These are phyloP conservation scores for Nematostella vectensis DNA, from an alignment of 92 coral and sea anemone species.

Conservation along the genomic window DNA sequence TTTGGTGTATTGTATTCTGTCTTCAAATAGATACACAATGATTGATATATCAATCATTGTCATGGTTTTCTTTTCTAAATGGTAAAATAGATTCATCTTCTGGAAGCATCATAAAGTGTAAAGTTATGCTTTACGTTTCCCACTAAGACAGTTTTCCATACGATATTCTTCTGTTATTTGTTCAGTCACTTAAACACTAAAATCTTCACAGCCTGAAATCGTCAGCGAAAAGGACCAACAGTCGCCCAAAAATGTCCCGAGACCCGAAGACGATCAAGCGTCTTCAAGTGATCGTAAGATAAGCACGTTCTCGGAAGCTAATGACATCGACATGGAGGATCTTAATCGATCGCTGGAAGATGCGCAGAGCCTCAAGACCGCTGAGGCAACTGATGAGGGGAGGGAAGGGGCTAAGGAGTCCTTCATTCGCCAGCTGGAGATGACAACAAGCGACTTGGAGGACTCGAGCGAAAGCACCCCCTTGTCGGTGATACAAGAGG, in stretches of 20 bases:
- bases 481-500: constrained; percentile 88
- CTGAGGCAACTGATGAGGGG: neutral
- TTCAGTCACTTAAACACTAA: no score
- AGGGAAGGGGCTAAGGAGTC: constrained; percentile 25
- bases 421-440: constrained; percentile 48
- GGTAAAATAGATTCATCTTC: no score
- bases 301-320: constrained; percentile 37
- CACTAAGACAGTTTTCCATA: no score
- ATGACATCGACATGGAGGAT: constrained; percentile 69
- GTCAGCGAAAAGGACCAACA: no score
- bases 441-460: constrained; percentile 73
- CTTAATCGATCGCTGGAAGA: constrained; percentile 39
- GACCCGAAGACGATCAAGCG: constrained; percentile 11
- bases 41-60: no score
- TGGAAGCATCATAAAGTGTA: no score
- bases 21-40: no score
- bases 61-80: no score
- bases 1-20: no score
- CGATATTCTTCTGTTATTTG: no score
- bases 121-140: no score
- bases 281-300: constrained; percentile 6
- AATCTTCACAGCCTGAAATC: no score
- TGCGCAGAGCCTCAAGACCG: constrained; percentile 28
- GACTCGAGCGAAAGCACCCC: constrained; percentile 58
- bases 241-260: constrained; percentile 20